Base-by-base conservation (phyloP, 2,888 invertebrate species). In the Acrobasis consociella region DNA sequence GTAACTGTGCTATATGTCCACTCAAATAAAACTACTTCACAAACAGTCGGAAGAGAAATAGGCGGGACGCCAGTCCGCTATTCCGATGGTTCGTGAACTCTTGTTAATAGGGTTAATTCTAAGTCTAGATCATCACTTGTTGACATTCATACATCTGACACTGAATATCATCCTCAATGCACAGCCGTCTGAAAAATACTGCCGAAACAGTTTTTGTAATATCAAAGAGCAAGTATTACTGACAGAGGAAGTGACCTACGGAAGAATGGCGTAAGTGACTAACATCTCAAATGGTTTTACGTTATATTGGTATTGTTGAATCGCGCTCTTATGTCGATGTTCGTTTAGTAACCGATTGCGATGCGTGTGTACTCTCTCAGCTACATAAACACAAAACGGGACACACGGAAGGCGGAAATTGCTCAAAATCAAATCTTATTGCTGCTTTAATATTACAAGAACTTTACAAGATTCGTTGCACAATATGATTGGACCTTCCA, bases 381-480 rank as follows among this genome's bases (percentile, higher is more conserved):
- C 86, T 86, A 87, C 81, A 83, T 80, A 78, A 84, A 83, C 82
- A 86, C 81, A 88, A 83, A 85, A 85, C 80, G 86, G 86, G 89
- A 87, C 86, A 90, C 90, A 89, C 87, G 89, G 85, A 89, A 89
- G 86, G 90, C 88, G 81, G 77, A 83, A 83, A 74, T 82, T 83
- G 87, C 86, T 86, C 82, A 76, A 89, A 91, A 86, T 84, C 76
- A 87, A 86, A 86, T 87, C 82, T 83, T 83, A 83, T 87, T 85
- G 91, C 92, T 89, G 91, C 91, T 92, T 91, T 77, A 91, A 91
- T 91, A 91, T 91, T 91, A 91, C 92, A 92, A 92, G 85, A 90
- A 91, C 92, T 87, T 90, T 83, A 91, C 92, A 92, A 89, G 92
- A 92, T 92, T 92, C 83, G 91, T 89, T 92, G 92, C 92, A 92